Percentiles rank a stretch among this genome's conserved stretches.
Evolutionary conservation across 1,140 invertebrate species (phyloP).

Genomic region (Neotoxoptera formosana): DNA sequence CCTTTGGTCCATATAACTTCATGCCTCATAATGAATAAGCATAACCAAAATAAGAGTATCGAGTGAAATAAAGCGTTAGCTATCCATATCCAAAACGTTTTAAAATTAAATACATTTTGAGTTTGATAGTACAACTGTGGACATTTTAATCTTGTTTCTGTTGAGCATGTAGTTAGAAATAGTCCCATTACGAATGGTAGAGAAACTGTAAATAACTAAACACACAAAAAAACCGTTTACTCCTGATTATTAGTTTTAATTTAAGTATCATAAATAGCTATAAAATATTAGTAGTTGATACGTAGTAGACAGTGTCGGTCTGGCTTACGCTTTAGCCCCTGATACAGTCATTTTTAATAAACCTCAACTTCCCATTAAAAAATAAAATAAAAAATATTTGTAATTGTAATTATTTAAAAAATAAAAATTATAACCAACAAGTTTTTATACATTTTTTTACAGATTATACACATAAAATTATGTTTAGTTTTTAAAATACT

Average conservation of each 20-base stretch:
- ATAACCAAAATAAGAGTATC: slow-evolving; percentile 20
- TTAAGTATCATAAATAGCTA: background rate
- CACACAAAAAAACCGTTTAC: background rate
- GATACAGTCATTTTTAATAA: too few relatives aligned
- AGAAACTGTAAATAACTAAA: slow-evolving; percentile 40
- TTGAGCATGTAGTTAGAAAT: slow-evolving; percentile 74
- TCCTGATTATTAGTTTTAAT: background rate
- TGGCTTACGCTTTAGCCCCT: too few relatives aligned
- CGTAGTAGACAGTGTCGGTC: too few relatives aligned
- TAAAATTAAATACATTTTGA: slow-evolving; percentile 24
- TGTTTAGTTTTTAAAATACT: too few relatives aligned
- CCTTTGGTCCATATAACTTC: slow-evolving; percentile 31
- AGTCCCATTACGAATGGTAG: slow-evolving; percentile 62
- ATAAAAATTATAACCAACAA: too few relatives aligned
- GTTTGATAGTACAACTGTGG: slow-evolving; percentile 72
- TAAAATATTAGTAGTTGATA: background rate
- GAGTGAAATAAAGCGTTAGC: background rate
- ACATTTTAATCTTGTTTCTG: slow-evolving; percentile 69
- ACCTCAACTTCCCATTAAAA: too few relatives aligned
- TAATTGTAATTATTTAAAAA: too few relatives aligned
- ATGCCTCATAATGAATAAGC: background rate
- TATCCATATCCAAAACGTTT: slow-evolving; percentile 41
- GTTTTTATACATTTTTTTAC: too few relatives aligned
- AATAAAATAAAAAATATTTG: too few relatives aligned
- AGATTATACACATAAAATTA: too few relatives aligned